A percentile compares a stretch with the other conserved stretches of the same genome.
Evolutionary conservation across 1,140 invertebrate species (phyloP).

Genomic region (Drosophila albomicans): DNA sequence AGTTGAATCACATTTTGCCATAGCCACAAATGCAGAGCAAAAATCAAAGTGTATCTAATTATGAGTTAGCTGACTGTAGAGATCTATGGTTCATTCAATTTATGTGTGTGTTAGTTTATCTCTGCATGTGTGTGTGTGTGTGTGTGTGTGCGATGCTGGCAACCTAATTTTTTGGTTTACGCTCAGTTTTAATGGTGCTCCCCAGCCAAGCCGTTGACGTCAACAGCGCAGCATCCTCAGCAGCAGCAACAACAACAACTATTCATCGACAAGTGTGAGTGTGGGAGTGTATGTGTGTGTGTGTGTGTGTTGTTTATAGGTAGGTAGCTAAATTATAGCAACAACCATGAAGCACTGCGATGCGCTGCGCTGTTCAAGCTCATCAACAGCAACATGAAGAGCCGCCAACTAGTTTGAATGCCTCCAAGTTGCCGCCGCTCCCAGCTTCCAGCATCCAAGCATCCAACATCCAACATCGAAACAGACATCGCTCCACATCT

Average conservation of each 20-base stretch:
- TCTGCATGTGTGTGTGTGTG: too few species aligned
- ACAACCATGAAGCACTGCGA: conserved; percentile 12
- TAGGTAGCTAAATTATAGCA: conserved; percentile 40
- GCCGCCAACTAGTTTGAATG: conserved; percentile 51
- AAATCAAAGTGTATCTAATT: too few species aligned
- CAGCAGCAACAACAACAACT: conserved; percentile 18
- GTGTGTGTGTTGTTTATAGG: conserved; percentile 3
- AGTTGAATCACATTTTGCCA: too few species aligned
- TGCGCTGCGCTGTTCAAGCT: conserved; percentile 29
- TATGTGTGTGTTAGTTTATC: too few species aligned
- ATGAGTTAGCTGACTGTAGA: not conserved
- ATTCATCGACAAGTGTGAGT: conserved; percentile 14
- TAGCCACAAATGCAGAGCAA: too few species aligned
- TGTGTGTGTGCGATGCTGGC: conserved; percentile 20
- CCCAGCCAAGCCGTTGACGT: conserved; percentile 40
- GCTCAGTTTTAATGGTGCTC: conserved; percentile 70
- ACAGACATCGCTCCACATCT: not conserved
- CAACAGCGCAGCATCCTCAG: conserved; percentile 8
- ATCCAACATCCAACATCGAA: too few species aligned
- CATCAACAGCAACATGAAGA: conserved; percentile 48
- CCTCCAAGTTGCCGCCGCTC: not conserved
- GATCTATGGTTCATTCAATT: not conserved
- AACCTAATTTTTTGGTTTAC: conserved; percentile 76
- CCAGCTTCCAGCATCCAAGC: not conserved
- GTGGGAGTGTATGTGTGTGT: conserved; percentile 1